Percentiles rank a stretch among this genome's conserved stretches.
These are phyloP conservation scores for Aspidiotus destructor DNA, from an alignment of 2,888 invertebrate species.

Conservation along the genomic window DNA sequence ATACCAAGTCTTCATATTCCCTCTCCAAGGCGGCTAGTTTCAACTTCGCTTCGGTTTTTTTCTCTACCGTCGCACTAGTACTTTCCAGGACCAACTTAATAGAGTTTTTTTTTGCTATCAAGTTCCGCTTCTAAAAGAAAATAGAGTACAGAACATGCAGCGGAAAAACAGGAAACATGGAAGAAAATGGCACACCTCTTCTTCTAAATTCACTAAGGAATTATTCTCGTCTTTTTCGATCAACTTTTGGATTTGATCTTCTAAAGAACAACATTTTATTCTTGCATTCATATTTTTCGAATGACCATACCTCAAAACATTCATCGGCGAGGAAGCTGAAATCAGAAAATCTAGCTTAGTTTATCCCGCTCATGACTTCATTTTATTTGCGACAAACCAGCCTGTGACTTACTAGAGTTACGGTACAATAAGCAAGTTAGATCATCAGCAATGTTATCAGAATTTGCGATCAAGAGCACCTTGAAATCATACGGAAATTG, in stretches of 20 bases:
- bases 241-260: not conserved
- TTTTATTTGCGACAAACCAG: not conserved
- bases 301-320: not conserved
- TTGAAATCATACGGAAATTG: slow-evolving; percentile 2
- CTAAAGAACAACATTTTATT: not conserved
- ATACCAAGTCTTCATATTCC: not conserved
- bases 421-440: not conserved
- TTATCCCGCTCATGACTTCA: not conserved
- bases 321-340: not conserved
- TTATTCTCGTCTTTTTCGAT: not conserved
- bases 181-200: not conserved
- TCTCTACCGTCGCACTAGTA: not conserved
- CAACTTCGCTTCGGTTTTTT: not conserved
- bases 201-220: not conserved
- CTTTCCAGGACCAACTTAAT: slow-evolving; percentile 8
- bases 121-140: not conserved
- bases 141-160: not conserved
- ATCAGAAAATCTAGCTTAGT: not conserved
- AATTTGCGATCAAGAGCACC: not conserved
- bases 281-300: not conserved
- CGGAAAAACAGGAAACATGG: no score
- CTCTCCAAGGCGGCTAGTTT: slow-evolving; percentile 1
- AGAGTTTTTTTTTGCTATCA: not conserved
- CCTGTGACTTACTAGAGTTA: no score
- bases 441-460: not conserved